Percentiles rank a stretch among this genome's conserved stretches.
phyloP scores from a whole-genome alignment of 2,113 vertebrate species.

The Sporophila hypoxantha region DNA sequence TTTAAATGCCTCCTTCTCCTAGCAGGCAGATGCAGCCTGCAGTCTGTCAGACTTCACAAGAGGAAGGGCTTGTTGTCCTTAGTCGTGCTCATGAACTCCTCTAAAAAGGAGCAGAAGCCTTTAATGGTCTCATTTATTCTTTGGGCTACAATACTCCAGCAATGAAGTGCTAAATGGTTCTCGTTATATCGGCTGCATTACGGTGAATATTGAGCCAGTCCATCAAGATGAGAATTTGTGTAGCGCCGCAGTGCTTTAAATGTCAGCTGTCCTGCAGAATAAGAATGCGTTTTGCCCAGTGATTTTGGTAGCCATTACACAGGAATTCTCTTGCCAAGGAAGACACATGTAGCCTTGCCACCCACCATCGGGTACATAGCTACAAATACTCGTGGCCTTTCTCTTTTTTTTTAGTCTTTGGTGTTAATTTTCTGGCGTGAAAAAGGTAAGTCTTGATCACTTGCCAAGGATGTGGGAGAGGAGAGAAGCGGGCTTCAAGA shows the following conservation, averaged over 20 bases:
- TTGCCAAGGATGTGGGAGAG: background rate
- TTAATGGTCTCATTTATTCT: slow-evolving; percentile 17
- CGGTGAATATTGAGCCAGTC: background rate
- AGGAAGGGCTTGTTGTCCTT: background rate
- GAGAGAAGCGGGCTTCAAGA: background rate
- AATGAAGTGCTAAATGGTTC: background rate
- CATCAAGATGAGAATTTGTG: background rate
- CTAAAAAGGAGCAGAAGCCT: background rate
- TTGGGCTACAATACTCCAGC: slow-evolving; percentile 8
- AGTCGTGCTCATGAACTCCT: slow-evolving; percentile 11
- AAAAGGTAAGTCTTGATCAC: background rate
- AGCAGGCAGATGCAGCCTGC: background rate
- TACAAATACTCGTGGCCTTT: background rate
- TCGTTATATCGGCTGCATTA: background rate
- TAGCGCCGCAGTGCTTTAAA: background rate
- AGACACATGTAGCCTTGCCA: background rate
- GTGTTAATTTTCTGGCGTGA: background rate
- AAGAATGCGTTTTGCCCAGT: background rate
- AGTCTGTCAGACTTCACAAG: background rate
- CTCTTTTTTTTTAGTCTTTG: background rate
- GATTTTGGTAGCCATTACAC: background rate
- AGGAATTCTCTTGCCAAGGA: background rate
- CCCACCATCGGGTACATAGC: background rate
- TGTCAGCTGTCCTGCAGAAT: background rate
- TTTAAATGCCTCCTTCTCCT: background rate